These are phyloP conservation scores for Drosophila orena DNA, from an alignment of 1,140 invertebrate genomes.

Conservation along the genomic window DNA sequence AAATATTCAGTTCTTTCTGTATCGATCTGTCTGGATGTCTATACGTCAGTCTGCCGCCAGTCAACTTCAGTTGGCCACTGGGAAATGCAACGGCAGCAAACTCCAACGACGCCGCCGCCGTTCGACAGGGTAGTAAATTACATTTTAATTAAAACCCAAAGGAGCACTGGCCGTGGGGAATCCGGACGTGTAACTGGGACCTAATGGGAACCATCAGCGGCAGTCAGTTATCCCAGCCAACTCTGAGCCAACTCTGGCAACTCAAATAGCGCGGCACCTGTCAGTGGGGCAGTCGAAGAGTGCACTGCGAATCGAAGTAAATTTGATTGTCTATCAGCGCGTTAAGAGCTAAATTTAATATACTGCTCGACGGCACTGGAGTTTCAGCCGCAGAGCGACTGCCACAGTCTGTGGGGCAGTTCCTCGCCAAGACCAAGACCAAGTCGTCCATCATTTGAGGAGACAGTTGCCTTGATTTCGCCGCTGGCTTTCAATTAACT, in stretches of 20 bases:
- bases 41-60: constrained; percentile 33
- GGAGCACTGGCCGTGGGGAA: constrained; percentile 24
- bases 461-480: constrained; percentile 41
- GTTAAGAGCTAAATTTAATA: constrained; percentile 61
- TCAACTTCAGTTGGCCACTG: constrained; percentile 33
- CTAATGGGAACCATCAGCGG: constrained; percentile 66
- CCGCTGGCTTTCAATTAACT: constrained; percentile 52
- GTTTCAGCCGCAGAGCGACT: constrained; percentile 34
- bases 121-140: constrained; percentile 68
- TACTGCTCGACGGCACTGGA: constrained; percentile 25
- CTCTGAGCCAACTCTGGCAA: constrained; percentile 3
- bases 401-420: constrained; percentile 18
- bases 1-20: not conserved
- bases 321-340: constrained; percentile 70
- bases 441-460: constrained; percentile 28
- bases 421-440: not conserved
- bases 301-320: constrained; percentile 48
- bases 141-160: constrained; percentile 77
- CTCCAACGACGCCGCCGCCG: constrained; percentile 12
- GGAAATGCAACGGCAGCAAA: constrained; percentile 38
- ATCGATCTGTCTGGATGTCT: constrained; percentile 23
- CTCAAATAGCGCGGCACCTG: constrained; percentile 34
- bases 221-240: constrained; percentile 34
- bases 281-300: constrained; percentile 21
- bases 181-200: constrained; percentile 30